A percentile compares a stretch with the other conserved stretches of the same genome.
Conservation (phyloP, 2,888 invertebrate genomes). For the Diploptera punctata region DNA sequence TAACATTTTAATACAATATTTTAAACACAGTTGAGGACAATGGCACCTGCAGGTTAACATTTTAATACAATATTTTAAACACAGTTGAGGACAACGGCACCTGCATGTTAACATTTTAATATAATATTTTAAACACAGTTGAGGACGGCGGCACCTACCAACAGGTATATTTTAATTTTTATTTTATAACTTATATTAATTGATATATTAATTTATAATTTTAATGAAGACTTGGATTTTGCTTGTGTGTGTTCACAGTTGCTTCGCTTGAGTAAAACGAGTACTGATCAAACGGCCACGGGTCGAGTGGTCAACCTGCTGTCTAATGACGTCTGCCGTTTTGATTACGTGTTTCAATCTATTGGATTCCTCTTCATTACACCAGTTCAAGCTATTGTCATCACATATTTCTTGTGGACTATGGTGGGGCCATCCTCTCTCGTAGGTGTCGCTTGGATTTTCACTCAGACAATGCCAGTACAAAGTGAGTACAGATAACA, state of each 20-base stretch:
- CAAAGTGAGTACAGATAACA: conserved; percentile 66
- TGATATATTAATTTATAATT: too few relatives aligned
- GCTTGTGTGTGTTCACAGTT: conserved; percentile 61
- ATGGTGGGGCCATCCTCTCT: conserved; percentile 59
- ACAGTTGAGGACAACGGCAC: too few relatives aligned
- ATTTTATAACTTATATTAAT: too few relatives aligned
- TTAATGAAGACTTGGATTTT: too few relatives aligned
- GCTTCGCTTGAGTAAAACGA: conserved; percentile 77
- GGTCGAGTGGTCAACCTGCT: conserved; percentile 64
- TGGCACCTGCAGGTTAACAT: too few relatives aligned
- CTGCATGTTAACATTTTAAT: too few relatives aligned
- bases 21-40: too few relatives aligned
- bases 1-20: too few relatives aligned
- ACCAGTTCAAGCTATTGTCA: conserved; percentile 57
- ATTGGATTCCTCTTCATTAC: conserved; percentile 62
- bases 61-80: too few relatives aligned
- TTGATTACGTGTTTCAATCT: conserved; percentile 61
- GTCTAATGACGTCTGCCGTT: conserved; percentile 63
- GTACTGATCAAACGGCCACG: conserved; percentile 84
- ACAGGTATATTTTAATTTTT: too few relatives aligned
- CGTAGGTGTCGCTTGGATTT: conserved; percentile 60
- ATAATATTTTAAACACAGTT: too few relatives aligned
- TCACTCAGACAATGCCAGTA: conserved; percentile 62
- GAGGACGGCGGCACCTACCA: too few relatives aligned
- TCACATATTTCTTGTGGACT: conserved; percentile 56